Evolutionary conservation across 2,888 invertebrate species (phyloP).

Genomic region (Synanthedon tipuliformis): DNA sequence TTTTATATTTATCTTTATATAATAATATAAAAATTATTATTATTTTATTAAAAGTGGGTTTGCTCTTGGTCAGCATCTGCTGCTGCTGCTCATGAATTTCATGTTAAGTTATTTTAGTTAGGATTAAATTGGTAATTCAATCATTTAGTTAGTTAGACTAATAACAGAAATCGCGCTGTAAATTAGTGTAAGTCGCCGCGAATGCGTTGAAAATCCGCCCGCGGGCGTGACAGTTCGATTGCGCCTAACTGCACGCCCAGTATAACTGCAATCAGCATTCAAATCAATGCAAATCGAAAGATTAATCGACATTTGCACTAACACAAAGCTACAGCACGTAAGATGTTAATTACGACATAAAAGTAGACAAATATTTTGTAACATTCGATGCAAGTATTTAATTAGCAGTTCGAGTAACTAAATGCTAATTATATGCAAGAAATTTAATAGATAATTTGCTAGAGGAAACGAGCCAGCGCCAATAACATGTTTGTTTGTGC

Average conservation of each 20-base stretch:
- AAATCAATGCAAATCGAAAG: conserved; percentile 59
- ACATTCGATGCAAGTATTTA: conserved; percentile 1
- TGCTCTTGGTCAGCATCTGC: too few relatives aligned
- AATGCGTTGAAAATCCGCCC: conserved; percentile 28
- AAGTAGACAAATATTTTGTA: not conserved
- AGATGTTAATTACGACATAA: conserved; percentile 2
- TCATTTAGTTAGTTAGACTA: too few relatives aligned
- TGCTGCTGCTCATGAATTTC: too few relatives aligned
- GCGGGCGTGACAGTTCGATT: conserved; percentile 30
- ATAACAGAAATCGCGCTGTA: conserved; percentile 11
- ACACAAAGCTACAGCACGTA: conserved; percentile 7
- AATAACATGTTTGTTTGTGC: too few relatives aligned
- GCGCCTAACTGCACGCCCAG: conserved; percentile 23
- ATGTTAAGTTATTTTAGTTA: too few relatives aligned
- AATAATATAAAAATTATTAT: too few relatives aligned
- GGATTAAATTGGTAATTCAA: too few relatives aligned
- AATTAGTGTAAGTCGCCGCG: conserved; percentile 16
- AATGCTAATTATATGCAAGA: not conserved
- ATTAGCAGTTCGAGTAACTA: not conserved
- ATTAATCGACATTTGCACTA: conserved; percentile 50
- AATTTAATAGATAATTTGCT: too few relatives aligned
- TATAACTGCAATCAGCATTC: conserved; percentile 58
- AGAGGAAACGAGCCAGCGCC: too few relatives aligned
- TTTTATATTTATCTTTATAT: too few relatives aligned
- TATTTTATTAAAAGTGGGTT: too few relatives aligned